Conservation (phyloP, 1,140 invertebrate genomes). For the Rhyacophila brunnea region DNA sequence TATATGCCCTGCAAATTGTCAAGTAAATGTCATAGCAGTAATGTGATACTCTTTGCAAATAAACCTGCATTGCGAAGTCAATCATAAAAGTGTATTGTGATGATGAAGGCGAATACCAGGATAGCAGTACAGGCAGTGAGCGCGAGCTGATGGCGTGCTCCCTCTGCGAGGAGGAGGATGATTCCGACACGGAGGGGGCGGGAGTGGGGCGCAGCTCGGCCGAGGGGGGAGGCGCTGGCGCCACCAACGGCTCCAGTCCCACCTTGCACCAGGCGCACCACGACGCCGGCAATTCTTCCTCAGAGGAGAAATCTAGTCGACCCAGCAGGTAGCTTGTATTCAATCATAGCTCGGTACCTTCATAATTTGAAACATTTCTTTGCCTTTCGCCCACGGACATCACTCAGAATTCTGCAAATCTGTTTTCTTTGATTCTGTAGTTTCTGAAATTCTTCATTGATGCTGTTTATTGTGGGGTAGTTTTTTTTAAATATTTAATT, state of each 20-base stretch:
- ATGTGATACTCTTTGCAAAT: no score
- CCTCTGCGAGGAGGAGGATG: conserved; percentile 63
- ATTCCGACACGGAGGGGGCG: conserved; percentile 60
- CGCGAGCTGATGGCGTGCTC: conserved; percentile 54
- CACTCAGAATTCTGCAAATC: no score
- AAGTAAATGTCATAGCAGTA: no score
- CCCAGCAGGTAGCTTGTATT: conserved; percentile 53
- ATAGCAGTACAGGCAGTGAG: conserved; percentile 66
- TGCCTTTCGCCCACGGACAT: no score
- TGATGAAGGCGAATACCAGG: conserved; percentile 58
- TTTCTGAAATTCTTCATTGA: no score
- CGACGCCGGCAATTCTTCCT: conserved; percentile 39
- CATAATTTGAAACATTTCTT: no score
- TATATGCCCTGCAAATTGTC: no score
- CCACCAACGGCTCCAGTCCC: conserved; percentile 31
- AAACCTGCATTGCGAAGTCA: no score
- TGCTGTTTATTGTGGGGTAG: no score
- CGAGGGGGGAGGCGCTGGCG: conserved; percentile 8
- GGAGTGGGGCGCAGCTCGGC: conserved; percentile 15
- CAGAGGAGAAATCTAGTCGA: conserved; percentile 37
- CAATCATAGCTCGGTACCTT: no score
- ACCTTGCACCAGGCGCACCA: conserved; percentile 36
- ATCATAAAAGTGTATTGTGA: background rate
- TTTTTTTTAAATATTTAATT: no score
- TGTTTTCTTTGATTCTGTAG: no score